Conservation (phyloP, 2,888 invertebrate genomes). For the Lasioglossum malachurum region DNA sequence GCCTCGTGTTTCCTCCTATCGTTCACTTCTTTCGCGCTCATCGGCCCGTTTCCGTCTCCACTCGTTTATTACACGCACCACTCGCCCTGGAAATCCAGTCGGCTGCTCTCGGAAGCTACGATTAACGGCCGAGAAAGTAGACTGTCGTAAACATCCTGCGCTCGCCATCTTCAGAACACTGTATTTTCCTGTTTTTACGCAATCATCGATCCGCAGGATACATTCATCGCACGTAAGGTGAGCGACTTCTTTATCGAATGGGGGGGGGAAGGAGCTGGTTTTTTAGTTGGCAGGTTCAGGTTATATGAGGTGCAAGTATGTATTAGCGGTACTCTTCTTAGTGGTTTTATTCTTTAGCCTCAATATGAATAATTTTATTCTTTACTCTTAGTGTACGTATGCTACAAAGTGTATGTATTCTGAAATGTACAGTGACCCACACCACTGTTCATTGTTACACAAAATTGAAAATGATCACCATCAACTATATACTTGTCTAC, state of each 20-base stretch:
- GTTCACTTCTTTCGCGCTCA: background rate
- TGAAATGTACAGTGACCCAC: too few species aligned
- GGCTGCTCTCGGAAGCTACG: background rate
- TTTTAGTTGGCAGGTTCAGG: background rate
- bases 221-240: background rate
- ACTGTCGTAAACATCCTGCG: conserved; percentile 1
- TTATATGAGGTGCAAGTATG: background rate
- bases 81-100: background rate
- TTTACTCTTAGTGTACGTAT: background rate
- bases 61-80: conserved; percentile 4
- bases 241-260: background rate
- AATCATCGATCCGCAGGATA: background rate
- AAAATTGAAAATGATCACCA: background rate
- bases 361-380: background rate
- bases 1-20: conserved; percentile 38
- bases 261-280: rapidly evolving
- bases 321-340: background rate
- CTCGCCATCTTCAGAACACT: background rate
- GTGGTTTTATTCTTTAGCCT: background rate
- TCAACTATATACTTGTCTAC: background rate
- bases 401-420: too few species aligned
- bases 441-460: too few species aligned
- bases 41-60: background rate
- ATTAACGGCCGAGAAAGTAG: background rate
- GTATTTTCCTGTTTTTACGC: background rate